Evolutionary conservation across 2,113 vertebrate species (phyloP), one percentile per base, ranked within the genome.

Genomic region (Planiliza haematocheilus): DNA sequence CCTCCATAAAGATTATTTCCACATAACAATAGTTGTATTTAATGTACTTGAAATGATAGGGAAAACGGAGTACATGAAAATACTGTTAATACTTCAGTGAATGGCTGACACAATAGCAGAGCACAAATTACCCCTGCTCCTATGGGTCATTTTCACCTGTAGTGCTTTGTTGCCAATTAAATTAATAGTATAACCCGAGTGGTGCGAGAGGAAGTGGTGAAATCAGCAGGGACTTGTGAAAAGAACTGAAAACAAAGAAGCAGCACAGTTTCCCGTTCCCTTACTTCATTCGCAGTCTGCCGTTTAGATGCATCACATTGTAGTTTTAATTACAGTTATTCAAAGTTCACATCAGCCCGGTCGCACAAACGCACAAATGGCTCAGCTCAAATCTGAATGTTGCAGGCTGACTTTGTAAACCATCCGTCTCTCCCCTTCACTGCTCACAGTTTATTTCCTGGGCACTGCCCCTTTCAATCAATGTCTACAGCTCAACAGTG

Each of bases 391-490:
- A 82, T 70, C 65, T 48, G 55, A 82, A 68, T 65, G 55, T 69
- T 76, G 75, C 49, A 70, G 42, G 41, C 65, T 72, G 41, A 16
- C 38, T 36, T 51, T 43, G 60, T 18, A 53, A 77, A 55, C 60
- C 57, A 30, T 39, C 49, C 8, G 1, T 30, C 24, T 61, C 42
- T 60, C 36, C 63, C 56, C 39, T 66, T 52, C 76, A 36, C 51
- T 72, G 75, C 79, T 84, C 52, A 13, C 61, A 41, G 74, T 88
- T 85, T 80, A 82, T 85, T 86, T 86, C 80, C 81, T 77, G 59
- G 76, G 34, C 36, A 18, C 77, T 83, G 82, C 87, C 77, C 74
- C 58, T 55, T 89, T 91, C 86, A 82, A 84, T 88, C 83, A 81
- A 59, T 62, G 81, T 82, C 83, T 74, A 12, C 72, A 50, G 79